Conservation (phyloP, 2,888 invertebrate species). For the Seira sanloemensis region DNA sequence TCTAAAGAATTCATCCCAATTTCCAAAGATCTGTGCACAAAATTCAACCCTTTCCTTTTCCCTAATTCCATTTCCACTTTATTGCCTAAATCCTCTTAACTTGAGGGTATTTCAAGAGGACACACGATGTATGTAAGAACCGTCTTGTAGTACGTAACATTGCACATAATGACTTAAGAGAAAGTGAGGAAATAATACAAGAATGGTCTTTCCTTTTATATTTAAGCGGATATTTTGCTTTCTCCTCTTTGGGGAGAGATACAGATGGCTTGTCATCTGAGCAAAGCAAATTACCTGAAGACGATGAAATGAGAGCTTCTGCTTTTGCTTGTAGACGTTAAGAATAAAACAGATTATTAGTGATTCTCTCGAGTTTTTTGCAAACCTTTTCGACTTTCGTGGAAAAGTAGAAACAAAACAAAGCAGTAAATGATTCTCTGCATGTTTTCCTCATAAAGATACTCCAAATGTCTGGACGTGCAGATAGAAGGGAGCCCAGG, state of each 20-base stretch:
- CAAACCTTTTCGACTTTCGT: background rate
- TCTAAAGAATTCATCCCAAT: conserved; percentile 38
- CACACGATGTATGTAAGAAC: conserved; percentile 16
- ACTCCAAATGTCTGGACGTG: background rate
- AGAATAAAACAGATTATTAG: conserved; percentile 51
- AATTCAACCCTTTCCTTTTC: conserved; percentile 56
- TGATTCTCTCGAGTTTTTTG: conserved; percentile 5
- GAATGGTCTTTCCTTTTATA: conserved; percentile 2
- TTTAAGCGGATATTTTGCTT: background rate
- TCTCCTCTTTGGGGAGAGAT: background rate
- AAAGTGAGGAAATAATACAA: background rate
- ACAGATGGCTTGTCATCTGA: conserved; percentile 43
- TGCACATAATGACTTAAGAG: conserved; percentile 19
- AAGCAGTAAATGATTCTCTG: conserved; percentile 18
- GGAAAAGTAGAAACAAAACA: background rate
- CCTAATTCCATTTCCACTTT: conserved; percentile 64
- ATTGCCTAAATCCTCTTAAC: conserved; percentile 65
- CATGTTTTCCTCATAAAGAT: conserved; percentile 8
- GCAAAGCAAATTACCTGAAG: conserved; percentile 56
- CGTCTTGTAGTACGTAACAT: background rate
- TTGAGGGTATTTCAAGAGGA: conserved; percentile 54
- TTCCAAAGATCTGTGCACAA: conserved; percentile 51
- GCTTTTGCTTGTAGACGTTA: conserved; percentile 11
- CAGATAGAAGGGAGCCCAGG: background rate
- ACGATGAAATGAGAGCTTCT: conserved; percentile 44